Evolutionary conservation across 2,797 vertebrate genomes (phyloP).

Genomic region (Garrulus glandarius): DNA sequence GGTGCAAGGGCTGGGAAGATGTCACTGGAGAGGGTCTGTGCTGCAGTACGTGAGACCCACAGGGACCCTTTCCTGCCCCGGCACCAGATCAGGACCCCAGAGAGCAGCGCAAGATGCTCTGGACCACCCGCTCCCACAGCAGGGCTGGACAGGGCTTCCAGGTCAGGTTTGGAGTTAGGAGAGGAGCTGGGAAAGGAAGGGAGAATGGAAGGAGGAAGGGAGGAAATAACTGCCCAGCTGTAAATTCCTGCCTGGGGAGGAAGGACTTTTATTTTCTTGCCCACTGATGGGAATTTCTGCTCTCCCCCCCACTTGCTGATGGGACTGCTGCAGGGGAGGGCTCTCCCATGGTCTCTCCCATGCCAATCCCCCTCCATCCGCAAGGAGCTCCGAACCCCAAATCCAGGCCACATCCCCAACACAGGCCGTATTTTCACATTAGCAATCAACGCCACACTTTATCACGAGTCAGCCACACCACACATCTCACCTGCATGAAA

Average conservation of each 20-base stretch:
- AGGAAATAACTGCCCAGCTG: not conserved
- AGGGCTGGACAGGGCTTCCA: not conserved
- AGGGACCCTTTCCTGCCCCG: not conserved
- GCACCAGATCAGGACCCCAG: not conserved
- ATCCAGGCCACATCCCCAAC: not conserved
- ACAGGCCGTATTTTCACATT: not conserved
- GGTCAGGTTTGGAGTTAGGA: not conserved
- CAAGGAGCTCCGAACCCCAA: not conserved
- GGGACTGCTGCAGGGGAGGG: not conserved
- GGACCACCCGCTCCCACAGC: rapidly evolving
- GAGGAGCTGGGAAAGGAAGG: not conserved
- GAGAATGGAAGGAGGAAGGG: not conserved
- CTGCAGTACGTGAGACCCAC: not conserved
- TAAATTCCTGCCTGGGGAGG: not conserved
- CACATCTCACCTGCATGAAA: constrained; percentile 6
- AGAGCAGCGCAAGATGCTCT: rapidly evolving
- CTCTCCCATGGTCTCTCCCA: not conserved
- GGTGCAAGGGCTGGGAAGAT: not conserved
- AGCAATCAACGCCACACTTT: not conserved
- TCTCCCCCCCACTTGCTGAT: not conserved
- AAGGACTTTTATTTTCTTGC: not conserved
- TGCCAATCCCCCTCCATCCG: not conserved
- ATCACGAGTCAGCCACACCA: not conserved
- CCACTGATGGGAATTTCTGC: not conserved
- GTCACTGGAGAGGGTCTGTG: not conserved